Conservation (phyloP, 2,113 vertebrate species). For the Patagioenas fasciata region DNA sequence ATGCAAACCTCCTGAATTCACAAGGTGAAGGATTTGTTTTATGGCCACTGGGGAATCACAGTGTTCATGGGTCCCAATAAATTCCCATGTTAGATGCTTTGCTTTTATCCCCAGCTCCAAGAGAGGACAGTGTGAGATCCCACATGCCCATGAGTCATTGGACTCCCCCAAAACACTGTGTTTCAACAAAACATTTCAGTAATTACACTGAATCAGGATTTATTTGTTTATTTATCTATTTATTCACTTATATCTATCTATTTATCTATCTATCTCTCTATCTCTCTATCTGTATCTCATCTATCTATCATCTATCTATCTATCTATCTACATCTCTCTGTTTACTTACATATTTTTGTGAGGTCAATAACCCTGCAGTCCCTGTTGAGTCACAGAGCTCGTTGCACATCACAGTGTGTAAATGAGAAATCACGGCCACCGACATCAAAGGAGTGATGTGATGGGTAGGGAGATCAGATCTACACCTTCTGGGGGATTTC, state of each 20-base stretch:
- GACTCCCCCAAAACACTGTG: fast-evolving
- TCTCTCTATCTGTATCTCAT: too few relatives aligned
- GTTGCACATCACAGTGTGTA: fast-evolving
- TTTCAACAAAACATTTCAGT: neutral
- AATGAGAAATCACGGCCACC: fast-evolving
- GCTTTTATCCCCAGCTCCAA: neutral
- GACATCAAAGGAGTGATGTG: neutral
- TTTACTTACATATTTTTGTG: neutral
- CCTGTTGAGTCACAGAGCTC: neutral
- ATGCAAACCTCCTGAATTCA: neutral
- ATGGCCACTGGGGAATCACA: neutral
- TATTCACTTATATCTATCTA: too few relatives aligned
- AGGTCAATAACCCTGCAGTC: neutral
- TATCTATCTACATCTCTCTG: too few relatives aligned
- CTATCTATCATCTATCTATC: too few relatives aligned
- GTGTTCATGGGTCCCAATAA: neutral
- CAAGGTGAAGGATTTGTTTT: neutral
- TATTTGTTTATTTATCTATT: neutral
- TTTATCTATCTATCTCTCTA: too few relatives aligned
- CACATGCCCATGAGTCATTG: fast-evolving
- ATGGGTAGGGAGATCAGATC: too few relatives aligned
- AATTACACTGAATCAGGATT: neutral
- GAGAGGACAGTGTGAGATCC: neutral
- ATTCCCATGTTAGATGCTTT: neutral
- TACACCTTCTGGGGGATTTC: neutral